These are phyloP conservation scores for Promerops cafer DNA, from an alignment of 2,113 vertebrate species.

Conservation along the genomic window DNA sequence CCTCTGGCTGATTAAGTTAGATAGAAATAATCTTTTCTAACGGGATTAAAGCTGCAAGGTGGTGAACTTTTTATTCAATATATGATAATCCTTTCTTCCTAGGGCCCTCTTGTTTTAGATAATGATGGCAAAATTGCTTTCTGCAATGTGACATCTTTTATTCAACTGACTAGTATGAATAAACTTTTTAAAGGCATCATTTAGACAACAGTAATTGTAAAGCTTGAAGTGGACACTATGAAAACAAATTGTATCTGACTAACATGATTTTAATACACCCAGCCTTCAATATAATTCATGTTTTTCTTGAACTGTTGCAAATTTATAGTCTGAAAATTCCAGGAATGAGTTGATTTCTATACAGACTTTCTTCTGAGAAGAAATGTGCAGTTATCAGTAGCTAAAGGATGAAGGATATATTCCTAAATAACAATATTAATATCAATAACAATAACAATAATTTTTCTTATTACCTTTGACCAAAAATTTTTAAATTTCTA, in stretches of 20 bases:
- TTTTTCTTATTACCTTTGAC: background rate
- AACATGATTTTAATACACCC: background rate
- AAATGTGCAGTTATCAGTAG: background rate
- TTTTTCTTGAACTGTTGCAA: background rate
- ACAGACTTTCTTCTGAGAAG: background rate
- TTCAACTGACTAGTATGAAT: slow-evolving; percentile 1
- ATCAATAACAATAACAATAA: background rate
- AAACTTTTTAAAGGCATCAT: background rate
- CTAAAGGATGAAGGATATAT: background rate
- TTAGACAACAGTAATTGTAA: slow-evolving; percentile 19
- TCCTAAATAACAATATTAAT: background rate
- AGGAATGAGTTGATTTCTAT: background rate
- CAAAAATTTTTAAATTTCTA: background rate
- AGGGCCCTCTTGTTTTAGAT: slow-evolving; percentile 57
- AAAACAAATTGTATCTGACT: slow-evolving; percentile 3
- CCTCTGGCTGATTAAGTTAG: slow-evolving; percentile 77
- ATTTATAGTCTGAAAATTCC: background rate
- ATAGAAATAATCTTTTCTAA: slow-evolving; percentile 73
- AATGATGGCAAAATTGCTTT: slow-evolving; percentile 57
- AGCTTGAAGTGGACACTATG: background rate
- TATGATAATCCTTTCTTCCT: slow-evolving; percentile 64
- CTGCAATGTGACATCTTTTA: slow-evolving; percentile 48
- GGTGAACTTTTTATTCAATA: slow-evolving; percentile 69
- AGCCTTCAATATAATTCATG: background rate
- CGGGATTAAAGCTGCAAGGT: slow-evolving; percentile 69